Evolutionary conservation across 2,113 vertebrate species (phyloP).

Genomic region (Syngnathus typhle): DNA sequence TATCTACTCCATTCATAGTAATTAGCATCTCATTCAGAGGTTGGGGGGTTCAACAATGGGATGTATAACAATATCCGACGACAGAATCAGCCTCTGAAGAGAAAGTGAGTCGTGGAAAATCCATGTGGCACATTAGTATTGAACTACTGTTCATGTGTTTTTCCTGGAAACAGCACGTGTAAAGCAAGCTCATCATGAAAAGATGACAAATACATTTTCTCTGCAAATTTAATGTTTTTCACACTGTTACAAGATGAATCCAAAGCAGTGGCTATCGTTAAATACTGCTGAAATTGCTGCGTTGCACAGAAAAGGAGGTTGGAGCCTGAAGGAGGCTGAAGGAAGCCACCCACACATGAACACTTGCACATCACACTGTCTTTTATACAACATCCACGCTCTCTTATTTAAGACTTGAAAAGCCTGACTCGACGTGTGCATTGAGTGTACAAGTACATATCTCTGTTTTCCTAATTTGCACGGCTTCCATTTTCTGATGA

Average conservation of each 20-base stretch:
- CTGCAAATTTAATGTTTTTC: neutral
- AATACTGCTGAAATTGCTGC: conserved; percentile 12
- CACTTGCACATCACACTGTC: conserved; percentile 35
- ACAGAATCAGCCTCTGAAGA: conserved; percentile 8
- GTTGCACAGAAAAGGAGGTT: conserved; percentile 17
- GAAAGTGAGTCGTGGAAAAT: conserved; percentile 8
- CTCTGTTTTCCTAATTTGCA: neutral
- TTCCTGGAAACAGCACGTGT: neutral
- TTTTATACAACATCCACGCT: conserved; percentile 28
- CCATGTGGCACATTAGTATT: conserved; percentile 11
- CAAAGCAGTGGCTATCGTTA: conserved; percentile 6
- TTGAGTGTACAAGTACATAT: neutral
- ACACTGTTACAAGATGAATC: neutral
- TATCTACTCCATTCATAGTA: conserved; percentile 57
- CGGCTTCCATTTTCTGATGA: neutral
- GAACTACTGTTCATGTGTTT: neutral
- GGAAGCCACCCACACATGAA: conserved; percentile 62
- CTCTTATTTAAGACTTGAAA: neutral
- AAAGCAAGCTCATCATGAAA: neutral
- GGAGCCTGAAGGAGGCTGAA: conserved; percentile 43
- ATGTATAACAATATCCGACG: neutral
- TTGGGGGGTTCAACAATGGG: neutral
- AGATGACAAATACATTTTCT: neutral
- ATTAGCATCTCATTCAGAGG: conserved; percentile 54
- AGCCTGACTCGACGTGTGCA: conserved; percentile 15